A percentile compares a stretch with the other conserved stretches of the same genome.
Evolutionary conservation across 2,888 invertebrate genomes (phyloP).

Genomic region (Branchellion lobata): DNA sequence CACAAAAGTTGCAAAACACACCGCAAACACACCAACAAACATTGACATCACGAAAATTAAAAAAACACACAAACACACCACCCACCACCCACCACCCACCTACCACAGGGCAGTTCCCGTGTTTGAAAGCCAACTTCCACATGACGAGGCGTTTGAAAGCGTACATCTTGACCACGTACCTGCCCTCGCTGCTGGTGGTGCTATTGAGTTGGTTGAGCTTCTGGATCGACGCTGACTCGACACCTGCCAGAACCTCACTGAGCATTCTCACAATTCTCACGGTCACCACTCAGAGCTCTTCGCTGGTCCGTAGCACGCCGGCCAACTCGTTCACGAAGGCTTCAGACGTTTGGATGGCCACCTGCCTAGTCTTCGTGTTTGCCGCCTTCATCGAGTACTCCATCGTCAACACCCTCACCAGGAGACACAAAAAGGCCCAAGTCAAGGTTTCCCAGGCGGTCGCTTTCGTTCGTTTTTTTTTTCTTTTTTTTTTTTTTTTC

Average conservation of each 20-base stretch:
- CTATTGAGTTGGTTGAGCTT: conserved; percentile 54
- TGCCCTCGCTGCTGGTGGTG: conserved; percentile 53
- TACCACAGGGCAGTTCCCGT: conserved; percentile 51
- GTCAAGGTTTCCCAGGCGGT: too few relatives aligned
- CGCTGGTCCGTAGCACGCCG: conserved; percentile 33
- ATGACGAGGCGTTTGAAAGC: conserved; percentile 51
- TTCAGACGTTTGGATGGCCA: conserved; percentile 47
- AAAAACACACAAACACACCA: too few relatives aligned
- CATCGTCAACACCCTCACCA: conserved; percentile 46
- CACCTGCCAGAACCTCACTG: conserved; percentile 53
- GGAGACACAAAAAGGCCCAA: conserved; percentile 28
- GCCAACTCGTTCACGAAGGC: conserved; percentile 47
- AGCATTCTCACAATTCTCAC: conserved; percentile 53
- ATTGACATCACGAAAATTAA: too few relatives aligned
- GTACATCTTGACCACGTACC: conserved; percentile 52
- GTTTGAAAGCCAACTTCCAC: conserved; percentile 50
- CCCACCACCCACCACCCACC: too few relatives aligned
- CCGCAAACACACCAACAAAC: too few relatives aligned
- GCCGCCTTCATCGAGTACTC: conserved; percentile 48
- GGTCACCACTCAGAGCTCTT: conserved; percentile 50
- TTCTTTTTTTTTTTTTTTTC: too few relatives aligned
- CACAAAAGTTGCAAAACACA: too few relatives aligned
- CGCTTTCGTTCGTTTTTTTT: too few relatives aligned
- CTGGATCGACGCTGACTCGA: conserved; percentile 54
- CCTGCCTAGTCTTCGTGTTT: conserved; percentile 48